Conservation (phyloP, 2,797 vertebrate genomes). For the Syngnathus rostellatus region DNA sequence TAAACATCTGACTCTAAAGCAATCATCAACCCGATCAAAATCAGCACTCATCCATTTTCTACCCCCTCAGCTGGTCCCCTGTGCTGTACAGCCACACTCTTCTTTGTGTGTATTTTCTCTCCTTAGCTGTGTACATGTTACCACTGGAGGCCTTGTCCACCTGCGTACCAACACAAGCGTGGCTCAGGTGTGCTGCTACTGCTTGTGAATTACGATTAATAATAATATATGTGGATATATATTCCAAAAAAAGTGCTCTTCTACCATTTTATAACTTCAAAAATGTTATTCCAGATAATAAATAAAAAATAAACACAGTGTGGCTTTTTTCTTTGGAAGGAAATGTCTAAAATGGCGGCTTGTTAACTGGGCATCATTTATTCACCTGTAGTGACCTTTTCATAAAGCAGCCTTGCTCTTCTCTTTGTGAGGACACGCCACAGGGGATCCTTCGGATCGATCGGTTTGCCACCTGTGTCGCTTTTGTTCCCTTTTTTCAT, state of each 20-base stretch:
- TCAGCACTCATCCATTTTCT: neutral
- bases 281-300: conserved; percentile 69
- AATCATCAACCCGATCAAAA: neutral
- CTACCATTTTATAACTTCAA: conserved; percentile 9
- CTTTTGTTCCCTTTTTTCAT: neutral
- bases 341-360: neutral
- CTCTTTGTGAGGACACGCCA: neutral
- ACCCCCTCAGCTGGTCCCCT: neutral
- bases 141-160: conserved; percentile 74
- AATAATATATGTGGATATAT: conserved; percentile 52
- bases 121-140: conserved; percentile 70
- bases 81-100: neutral
- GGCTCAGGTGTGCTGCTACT: conserved; percentile 70
- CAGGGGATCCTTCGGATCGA: neutral
- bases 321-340: neutral
- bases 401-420: neutral
- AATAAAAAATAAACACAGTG: neutral
- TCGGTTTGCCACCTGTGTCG: neutral
- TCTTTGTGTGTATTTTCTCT: conserved; percentile 13
- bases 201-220: conserved; percentile 60
- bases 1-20: too few species aligned
- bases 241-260: conserved; percentile 49
- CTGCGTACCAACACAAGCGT: conserved; percentile 51
- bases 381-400: neutral
- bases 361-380: neutral